phyloP scores from a whole-genome alignment of 2,797 vertebrate species.

The Sebastes trivittatus region DNA sequence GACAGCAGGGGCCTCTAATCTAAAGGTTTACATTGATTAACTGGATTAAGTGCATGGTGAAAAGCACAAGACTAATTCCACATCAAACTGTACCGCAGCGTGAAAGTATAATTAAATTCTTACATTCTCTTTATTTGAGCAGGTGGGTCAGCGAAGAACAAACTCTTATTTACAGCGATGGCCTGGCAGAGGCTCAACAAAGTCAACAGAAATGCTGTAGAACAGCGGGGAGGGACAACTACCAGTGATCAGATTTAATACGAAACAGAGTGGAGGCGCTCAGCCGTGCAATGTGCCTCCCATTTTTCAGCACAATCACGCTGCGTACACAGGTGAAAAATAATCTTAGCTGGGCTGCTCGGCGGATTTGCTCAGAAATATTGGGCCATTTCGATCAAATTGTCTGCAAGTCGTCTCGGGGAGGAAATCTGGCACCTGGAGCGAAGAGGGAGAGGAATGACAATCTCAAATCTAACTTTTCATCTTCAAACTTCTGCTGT shows the following conservation, averaged over 20 bases:
- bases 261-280: constrained; percentile 58
- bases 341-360: constrained; percentile 58
- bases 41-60: constrained; percentile 49
- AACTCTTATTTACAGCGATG: constrained; percentile 46
- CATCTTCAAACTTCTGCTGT: constrained; percentile 23
- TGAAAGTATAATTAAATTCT: constrained; percentile 53
- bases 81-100: constrained; percentile 46
- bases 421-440: constrained; percentile 46
- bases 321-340: constrained; percentile 62
- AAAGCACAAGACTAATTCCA: constrained; percentile 47
- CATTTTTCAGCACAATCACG: constrained; percentile 44
- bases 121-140: constrained; percentile 64
- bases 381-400: constrained; percentile 59
- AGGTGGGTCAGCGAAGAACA: constrained; percentile 67
- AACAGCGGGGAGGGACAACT: constrained; percentile 57
- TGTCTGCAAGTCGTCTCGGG: constrained; percentile 44
- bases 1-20: constrained; percentile 63
- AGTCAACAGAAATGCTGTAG: constrained; percentile 66
- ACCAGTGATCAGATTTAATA: constrained; percentile 63
- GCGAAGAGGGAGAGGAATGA: constrained; percentile 11
- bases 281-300: constrained; percentile 43
- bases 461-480: constrained; percentile 44
- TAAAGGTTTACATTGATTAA: constrained; percentile 58
- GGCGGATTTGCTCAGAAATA: constrained; percentile 57
- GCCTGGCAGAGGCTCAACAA: constrained; percentile 46